A percentile compares a stretch with the other conserved stretches of the same genome.
Evolutionary conservation across 2,888 invertebrate species (phyloP).

Genomic region (Athalia rosae): DNA sequence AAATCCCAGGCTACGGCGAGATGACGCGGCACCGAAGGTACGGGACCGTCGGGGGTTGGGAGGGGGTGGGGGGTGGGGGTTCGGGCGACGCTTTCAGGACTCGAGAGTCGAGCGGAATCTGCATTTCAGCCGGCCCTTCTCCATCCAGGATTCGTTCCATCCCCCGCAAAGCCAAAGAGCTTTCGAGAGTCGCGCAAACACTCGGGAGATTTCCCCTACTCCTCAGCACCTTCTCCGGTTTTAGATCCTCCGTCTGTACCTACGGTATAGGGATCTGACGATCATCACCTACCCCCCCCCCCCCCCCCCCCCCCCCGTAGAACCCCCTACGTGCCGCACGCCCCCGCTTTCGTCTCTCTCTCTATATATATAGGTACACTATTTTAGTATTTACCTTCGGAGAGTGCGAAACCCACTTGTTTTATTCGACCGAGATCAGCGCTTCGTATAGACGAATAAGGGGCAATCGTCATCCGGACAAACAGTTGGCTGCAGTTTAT

Average conservation of each 20-base stretch:
- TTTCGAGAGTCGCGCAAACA: conserved; percentile 73
- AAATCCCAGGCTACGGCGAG: conserved; percentile 53
- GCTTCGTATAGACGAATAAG: conserved; percentile 53
- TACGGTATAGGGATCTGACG: background rate
- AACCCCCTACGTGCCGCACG: conserved; percentile 56
- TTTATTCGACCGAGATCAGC: conserved; percentile 60
- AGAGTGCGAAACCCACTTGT: conserved; percentile 54
- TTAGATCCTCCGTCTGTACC: conserved; percentile 17
- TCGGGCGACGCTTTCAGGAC: conserved; percentile 59
- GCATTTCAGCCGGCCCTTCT: conserved; percentile 73
- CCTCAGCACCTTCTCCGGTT: conserved; percentile 43
- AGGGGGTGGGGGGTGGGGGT: conserved; percentile 56
- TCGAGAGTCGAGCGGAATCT: conserved; percentile 72
- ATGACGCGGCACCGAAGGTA: conserved; percentile 47
- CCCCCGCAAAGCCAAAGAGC: conserved; percentile 65
- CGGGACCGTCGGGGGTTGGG: conserved; percentile 50
- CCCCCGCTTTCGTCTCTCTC: conserved; percentile 61
- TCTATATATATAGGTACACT: too few relatives aligned
- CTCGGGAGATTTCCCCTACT: conserved; percentile 53
- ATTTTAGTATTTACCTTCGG: conserved; percentile 63
- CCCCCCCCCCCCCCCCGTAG: too few relatives aligned
- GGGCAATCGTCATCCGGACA: conserved; percentile 26
- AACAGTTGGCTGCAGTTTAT: background rate
- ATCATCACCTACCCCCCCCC: background rate
- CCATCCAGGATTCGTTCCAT: conserved; percentile 56